phyloP scores from a whole-genome alignment of 1,140 invertebrate genomes.

The Linepithema humile region DNA sequence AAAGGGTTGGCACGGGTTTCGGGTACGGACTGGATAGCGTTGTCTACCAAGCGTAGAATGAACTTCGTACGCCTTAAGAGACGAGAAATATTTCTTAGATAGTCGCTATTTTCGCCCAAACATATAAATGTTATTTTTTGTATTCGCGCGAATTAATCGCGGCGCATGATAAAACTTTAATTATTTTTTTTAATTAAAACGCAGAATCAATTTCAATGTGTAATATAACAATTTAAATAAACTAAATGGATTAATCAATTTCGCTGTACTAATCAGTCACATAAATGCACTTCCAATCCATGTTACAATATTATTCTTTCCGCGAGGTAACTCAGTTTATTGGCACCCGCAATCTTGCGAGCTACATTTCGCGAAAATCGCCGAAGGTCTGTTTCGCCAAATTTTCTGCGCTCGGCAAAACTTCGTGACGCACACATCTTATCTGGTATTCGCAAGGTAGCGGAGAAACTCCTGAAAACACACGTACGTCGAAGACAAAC shows the following conservation, averaged over 20 bases:
- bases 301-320: neutral
- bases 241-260: constrained; percentile 16
- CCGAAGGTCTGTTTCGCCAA: constrained; percentile 29
- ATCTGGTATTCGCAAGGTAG: constrained; percentile 54
- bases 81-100: constrained; percentile 12
- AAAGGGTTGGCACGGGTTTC: constrained; percentile 43
- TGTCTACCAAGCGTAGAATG: constrained; percentile 33
- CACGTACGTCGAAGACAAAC: constrained; percentile 51
- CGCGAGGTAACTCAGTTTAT: neutral
- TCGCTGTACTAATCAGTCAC: neutral
- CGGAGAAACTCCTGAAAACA: constrained; percentile 52
- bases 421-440: constrained; percentile 10
- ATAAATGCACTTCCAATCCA: constrained; percentile 1
- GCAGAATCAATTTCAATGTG: neutral
- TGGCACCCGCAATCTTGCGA: neutral
- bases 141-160: neutral
- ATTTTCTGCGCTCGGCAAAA: constrained; percentile 44
- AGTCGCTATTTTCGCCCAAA: neutral
- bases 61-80: neutral
- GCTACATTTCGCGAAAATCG: neutral
- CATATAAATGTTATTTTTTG: neutral
- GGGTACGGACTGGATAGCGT: constrained; percentile 7
- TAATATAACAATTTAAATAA: no score
- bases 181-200: neutral
- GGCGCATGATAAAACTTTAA: neutral